Evolutionary conservation across 2,888 invertebrate genomes (phyloP), one percentile per base, ranked within the genome.

Genomic region (Tigriopus californicus): DNA sequence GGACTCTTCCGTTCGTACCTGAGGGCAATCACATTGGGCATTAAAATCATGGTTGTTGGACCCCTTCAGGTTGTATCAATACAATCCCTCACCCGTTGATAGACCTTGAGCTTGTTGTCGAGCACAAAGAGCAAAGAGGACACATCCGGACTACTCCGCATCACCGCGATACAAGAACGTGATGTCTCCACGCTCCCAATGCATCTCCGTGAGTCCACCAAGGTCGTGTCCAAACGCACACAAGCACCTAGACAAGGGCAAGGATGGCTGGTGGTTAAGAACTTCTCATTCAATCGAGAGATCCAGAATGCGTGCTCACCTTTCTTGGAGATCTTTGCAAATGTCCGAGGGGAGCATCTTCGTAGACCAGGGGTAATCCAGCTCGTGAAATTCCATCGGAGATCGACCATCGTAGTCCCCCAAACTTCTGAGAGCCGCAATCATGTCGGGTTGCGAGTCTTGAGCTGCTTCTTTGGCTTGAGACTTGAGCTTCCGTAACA

Each of bases 311-410:
- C 33, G 33, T 8, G 33, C 33, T 22, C n/a, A 51, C 52, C 57
- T 24, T 46, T 82, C 76, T n/a, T 98, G 98, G 70, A 94, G 85
- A 67, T 98, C 91, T 72, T 86, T 87, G 71, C 97, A 98, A 58
- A 95, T 81, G 74, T 98, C 98, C n/a, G 95, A 95, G 53, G 98
- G 98, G 64, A 98, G 75, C 68, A 97, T 90, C 68, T 94, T 80
- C 15, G 97, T n/a, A 97, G 15, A 98, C 89, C 63, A 98, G 74
- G 52, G 97, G 97, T 61, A 98, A 98, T 82, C 97, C 97, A 97
- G 62, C 91, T 92, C 70, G 95, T 91, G 74, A 98, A 98, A 72
- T 97, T 95, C 97, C 97, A 98, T 71, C 94, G 95, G 48, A 98
- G 77, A 73, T 97, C 95, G 85, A 98, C 85, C 70, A 94, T n/a